Base-by-base conservation (phyloP, 2,797 vertebrate genomes). In the Gambusia yucatana region DNA sequence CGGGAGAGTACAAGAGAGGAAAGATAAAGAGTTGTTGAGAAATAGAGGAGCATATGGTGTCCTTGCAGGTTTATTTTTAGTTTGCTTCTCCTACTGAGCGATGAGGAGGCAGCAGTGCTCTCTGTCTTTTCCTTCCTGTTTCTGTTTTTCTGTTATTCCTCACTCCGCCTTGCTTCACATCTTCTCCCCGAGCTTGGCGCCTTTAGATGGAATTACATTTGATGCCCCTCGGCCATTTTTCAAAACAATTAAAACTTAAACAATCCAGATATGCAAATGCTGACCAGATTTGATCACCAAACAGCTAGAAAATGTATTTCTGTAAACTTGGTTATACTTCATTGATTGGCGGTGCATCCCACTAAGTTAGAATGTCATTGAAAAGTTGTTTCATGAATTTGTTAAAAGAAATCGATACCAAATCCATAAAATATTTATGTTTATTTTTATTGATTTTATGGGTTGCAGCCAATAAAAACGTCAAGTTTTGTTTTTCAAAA, bases 11-110 rank as follows among this genome's bases (percentile, higher is more conserved):
- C 22, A 67, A 41, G 72, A 55, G 79, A 84, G 70, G 65, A 30
- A 79, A 70, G 75, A 75, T 36, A 80, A 79, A 61, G 83, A 41
- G 78, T 75, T 33, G 63, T 61, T 82, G 82, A 73, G 82, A 81
- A 88, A 73, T 47, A 59, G 77, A 79, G 70, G 84, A 90, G 79
- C 91, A 91, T 91, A 92, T 88, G 93, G 89, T 92, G 92, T 92
- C 87, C 88, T 91, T 88, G 91, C 87, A 77, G 87, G 88, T 89
- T 91, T 93, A 93, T 93, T 93, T 91, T 91, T 93, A 93, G 91
- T 77, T 70, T 77, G 75, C 86, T 78, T 47, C 87, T 89, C 89
- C 89, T 90, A 87, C 88, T 86, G 88, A 76, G 91, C 82, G 91
- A 90, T 82, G 83, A 85, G 76, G 78, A 91, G 81, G 85, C 86